Conservation (phyloP, 2,888 invertebrate species). For the Slavum lentiscoides region DNA sequence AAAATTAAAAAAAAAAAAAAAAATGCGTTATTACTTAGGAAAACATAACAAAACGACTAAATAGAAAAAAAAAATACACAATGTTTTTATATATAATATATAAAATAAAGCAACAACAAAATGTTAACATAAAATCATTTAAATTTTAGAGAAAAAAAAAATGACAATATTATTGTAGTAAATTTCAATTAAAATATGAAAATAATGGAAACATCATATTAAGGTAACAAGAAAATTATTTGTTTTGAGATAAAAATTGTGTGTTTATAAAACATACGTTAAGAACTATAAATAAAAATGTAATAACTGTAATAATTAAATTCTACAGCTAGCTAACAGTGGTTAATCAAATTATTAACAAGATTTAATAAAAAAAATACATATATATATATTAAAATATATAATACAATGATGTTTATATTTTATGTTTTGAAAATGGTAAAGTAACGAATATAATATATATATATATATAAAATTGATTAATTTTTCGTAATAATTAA, state of each 20-base stretch:
- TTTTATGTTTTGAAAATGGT: constrained; percentile 38
- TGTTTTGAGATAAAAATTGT: constrained; percentile 46
- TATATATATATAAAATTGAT: background rate
- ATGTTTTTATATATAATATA: constrained; percentile 40
- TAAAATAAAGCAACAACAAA: constrained; percentile 53
- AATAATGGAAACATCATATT: constrained; percentile 44
- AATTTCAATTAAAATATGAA: constrained; percentile 50
- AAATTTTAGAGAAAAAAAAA: constrained; percentile 44
- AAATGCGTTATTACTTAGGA: constrained; percentile 50
- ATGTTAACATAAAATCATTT: constrained; percentile 51
- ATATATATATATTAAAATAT: background rate
- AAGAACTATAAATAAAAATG: constrained; percentile 49
- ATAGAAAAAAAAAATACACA: constrained; percentile 50
- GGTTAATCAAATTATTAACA: constrained; percentile 52
- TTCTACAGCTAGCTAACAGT: constrained; percentile 44
- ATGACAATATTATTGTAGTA: constrained; percentile 19
- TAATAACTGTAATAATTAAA: constrained; percentile 40
- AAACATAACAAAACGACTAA: constrained; percentile 53
- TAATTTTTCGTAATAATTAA: background rate
- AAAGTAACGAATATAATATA: constrained; percentile 33
- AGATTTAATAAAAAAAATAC: constrained; percentile 29
- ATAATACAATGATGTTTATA: constrained; percentile 30
- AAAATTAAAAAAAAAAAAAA: constrained; percentile 47
- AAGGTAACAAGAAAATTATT: constrained; percentile 38
- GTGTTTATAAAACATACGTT: constrained; percentile 23